Evolutionary conservation across 2,797 vertebrate species (phyloP), one percentile per base, ranked within the genome.

Genomic region (Aselliscus stoliczkanus): DNA sequence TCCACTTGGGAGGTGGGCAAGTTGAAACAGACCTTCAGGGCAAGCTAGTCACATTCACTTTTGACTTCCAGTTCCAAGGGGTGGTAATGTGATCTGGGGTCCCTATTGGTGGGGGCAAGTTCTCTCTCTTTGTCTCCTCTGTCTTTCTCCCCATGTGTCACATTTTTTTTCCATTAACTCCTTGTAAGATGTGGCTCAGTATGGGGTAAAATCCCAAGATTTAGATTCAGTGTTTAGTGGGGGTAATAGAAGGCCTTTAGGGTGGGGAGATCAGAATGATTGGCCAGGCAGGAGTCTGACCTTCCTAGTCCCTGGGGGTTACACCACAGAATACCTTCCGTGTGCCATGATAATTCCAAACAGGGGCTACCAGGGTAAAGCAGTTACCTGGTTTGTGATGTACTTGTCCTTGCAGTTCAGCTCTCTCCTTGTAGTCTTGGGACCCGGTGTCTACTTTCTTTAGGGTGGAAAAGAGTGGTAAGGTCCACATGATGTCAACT

Each of bases 391-490:
- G 25, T 12, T 83, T 47, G 25, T 27, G 96, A 62, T 6, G n/a
- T 4, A 20, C 58, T 31, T 69, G 91, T 27, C 34, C 82, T 7
- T 94, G 92, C 3, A 98, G 91, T 56, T 98, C 98, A 23, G 96
- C 85, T n/a, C 97, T 98, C 34, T 70, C 64, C 2, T 98, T 98
- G 31, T 47, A 96, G 15, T 60, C 96, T 95, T 93, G 98, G 92
- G 99, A 97, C 94, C 98, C 97, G 0, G 96, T 60, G 15, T 98
- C 98, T 95, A 98, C 80, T 18, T 97, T 98, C 64, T 98, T 98
- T 69, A 99, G 97, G 70, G 98, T 97, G 42, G 98, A 97, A 82
- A 99, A 98, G 31, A 99, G 93, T 39, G 98, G 98, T 31, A 98
- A 99, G 18, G 98, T 9, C 37, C 98, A 97, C n/a, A 96, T 4